phyloP scores from a whole-genome alignment of 1,140 invertebrate species.

The Caerostris darwini region DNA sequence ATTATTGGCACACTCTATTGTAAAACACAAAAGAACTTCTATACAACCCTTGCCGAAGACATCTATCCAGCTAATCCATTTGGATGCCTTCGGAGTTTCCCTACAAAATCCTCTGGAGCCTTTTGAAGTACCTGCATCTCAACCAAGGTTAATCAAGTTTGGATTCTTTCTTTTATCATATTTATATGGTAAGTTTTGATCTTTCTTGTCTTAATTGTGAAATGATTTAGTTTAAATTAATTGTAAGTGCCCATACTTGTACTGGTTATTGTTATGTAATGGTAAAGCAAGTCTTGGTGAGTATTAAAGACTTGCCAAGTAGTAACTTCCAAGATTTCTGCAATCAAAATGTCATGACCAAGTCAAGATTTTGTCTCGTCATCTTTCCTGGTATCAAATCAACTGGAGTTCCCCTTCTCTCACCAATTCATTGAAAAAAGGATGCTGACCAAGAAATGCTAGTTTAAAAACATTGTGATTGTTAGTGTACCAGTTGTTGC shows the following conservation, averaged over 20 bases:
- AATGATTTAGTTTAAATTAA: slow-evolving; percentile 17
- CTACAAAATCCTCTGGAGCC: not conserved
- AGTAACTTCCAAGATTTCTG: not conserved
- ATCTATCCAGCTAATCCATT: not conserved
- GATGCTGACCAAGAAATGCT: no score
- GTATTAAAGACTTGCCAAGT: slow-evolving; percentile 9
- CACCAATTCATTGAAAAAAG: no score
- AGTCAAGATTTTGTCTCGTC: no score
- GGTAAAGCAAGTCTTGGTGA: slow-evolving; percentile 27
- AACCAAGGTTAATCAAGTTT: slow-evolving; percentile 2
- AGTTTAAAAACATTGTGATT: no score
- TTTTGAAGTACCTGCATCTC: not conserved
- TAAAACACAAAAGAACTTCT: slow-evolving; percentile 36
- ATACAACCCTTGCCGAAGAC: not conserved
- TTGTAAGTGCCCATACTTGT: not conserved
- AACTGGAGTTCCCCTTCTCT: no score
- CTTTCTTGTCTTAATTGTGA: not conserved
- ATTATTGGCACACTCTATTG: slow-evolving; percentile 5
- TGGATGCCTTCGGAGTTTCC: not conserved
- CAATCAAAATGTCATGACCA: no score
- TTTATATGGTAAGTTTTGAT: slow-evolving; percentile 12
- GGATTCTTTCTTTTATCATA: not conserved
- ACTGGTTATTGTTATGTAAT: not conserved
- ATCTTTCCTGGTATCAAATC: no score
- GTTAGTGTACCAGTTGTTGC: not conserved